Conservation (phyloP, 2,797 vertebrate genomes). For the Rhinogobio ventralis region DNA sequence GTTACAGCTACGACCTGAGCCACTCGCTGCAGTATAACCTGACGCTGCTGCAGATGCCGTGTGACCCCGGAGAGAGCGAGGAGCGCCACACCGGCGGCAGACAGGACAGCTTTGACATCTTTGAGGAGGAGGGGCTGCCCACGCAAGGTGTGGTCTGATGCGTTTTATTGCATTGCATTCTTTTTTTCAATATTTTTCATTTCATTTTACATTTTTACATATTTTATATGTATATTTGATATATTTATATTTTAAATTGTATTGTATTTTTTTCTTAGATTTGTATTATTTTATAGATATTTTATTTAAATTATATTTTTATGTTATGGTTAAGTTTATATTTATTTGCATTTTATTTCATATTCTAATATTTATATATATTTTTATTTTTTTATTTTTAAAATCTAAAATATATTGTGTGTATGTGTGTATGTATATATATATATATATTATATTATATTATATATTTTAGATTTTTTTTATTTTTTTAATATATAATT, state of each 20-base stretch:
- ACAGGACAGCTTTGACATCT: conserved; percentile 96
- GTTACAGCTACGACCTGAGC: conserved; percentile 98
- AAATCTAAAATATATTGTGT: too few species aligned
- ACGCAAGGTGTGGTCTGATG: conserved; percentile 79
- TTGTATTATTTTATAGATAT: background rate
- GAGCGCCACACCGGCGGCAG: conserved; percentile 78
- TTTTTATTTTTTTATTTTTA: too few species aligned
- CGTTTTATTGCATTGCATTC: background rate
- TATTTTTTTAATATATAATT: background rate
- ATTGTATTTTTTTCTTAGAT: background rate
- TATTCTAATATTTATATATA: too few species aligned
- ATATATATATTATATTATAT: background rate
- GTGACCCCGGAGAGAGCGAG: conserved; percentile 80
- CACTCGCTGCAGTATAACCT: conserved; percentile 98
- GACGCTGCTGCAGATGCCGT: conserved; percentile 86
- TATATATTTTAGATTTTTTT: too few species aligned
- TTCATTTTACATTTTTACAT: background rate
- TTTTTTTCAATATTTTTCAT: background rate
- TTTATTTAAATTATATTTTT: background rate
- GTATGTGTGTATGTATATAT: too few species aligned
- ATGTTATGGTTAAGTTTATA: background rate
- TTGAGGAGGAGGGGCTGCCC: conserved; percentile 94
- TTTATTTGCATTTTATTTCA: background rate
- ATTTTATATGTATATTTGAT: too few species aligned
- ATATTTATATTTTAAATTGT: background rate